A percentile compares a stretch with the other conserved stretches of the same genome.
Conservation (phyloP, 2,888 invertebrate species). For the Drosophila ochracea region DNA sequence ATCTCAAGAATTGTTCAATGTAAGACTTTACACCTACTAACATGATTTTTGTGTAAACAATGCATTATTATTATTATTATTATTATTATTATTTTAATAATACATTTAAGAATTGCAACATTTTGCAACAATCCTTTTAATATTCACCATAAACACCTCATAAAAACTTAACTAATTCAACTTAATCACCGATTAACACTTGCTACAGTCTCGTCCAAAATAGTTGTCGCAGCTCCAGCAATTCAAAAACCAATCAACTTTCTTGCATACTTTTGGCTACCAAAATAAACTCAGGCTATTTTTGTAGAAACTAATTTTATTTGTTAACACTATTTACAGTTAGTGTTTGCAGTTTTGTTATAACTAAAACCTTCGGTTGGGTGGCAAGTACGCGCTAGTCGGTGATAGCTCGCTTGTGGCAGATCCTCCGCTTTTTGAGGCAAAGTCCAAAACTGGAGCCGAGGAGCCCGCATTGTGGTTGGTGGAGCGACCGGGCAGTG, state of each 20-base stretch:
- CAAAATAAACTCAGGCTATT: neutral
- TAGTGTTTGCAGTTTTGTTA: slow-evolving; percentile 16
- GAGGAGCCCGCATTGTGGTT: slow-evolving; percentile 71
- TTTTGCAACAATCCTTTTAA: neutral
- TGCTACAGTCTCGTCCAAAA: slow-evolving; percentile 26
- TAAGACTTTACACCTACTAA: neutral
- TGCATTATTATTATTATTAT: neutral
- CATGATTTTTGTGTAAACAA: neutral
- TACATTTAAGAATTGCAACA: neutral
- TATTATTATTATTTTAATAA: neutral
- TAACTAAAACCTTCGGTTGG: slow-evolving; percentile 70
- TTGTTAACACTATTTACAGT: slow-evolving; percentile 33
- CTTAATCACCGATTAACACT: neutral
- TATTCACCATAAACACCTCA: neutral
- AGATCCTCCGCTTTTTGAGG: slow-evolving; percentile 49
- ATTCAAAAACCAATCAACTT: neutral
- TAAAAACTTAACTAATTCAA: neutral
- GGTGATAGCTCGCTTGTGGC: slow-evolving; percentile 45
- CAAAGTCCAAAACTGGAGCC: slow-evolving; percentile 77
- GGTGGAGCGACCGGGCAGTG: slow-evolving; percentile 71
- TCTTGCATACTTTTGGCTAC: slow-evolving; percentile 41
- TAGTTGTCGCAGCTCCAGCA: neutral
- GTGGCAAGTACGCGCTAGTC: slow-evolving; percentile 72
- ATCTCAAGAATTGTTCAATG: neutral
- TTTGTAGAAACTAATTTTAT: slow-evolving; percentile 36